phyloP scores from a whole-genome alignment of 2,888 invertebrate genomes.

The Nycteola revayana region DNA sequence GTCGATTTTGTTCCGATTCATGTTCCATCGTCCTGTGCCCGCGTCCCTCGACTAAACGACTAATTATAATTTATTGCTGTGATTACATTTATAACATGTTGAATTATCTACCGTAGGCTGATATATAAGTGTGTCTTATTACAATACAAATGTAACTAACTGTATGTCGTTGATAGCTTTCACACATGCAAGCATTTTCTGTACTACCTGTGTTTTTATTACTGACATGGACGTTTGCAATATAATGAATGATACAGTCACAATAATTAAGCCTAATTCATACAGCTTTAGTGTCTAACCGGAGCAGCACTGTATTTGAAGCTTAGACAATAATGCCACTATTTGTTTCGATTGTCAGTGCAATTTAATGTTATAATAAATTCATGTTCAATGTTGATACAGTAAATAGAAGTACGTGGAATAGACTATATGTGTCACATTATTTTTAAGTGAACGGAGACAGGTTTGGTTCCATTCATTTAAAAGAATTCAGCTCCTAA shows the following conservation, averaged over 20 bases:
- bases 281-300: slow-evolving; percentile 26
- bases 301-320: slow-evolving; percentile 15
- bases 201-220: slow-evolving; percentile 20
- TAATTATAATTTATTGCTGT: slow-evolving; percentile 78
- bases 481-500: slow-evolving; percentile 14
- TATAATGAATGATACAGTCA: slow-evolving; percentile 15
- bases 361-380: slow-evolving; percentile 27
- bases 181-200: slow-evolving; percentile 19
- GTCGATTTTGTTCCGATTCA: slow-evolving; percentile 64
- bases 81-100: slow-evolving; percentile 77
- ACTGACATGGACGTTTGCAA: slow-evolving; percentile 20
- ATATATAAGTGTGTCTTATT: slow-evolving; percentile 29
- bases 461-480: slow-evolving; percentile 39
- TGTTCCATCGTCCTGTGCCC: slow-evolving; percentile 66
- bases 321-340: slow-evolving; percentile 24
- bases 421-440: slow-evolving; percentile 26
- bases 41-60: slow-evolving; percentile 51
- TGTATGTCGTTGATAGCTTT: slow-evolving; percentile 22
- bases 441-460: slow-evolving; percentile 28
- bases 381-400: slow-evolving; percentile 25
- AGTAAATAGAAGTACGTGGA: slow-evolving; percentile 26
- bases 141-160: slow-evolving; percentile 20
- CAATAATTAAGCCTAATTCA: slow-evolving; percentile 13
- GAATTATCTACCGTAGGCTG: slow-evolving; percentile 39
- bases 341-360: slow-evolving; percentile 26